These are phyloP conservation scores for Eucriotettix oculatus DNA, from an alignment of 2,888 invertebrate genomes.

Conservation along the genomic window DNA sequence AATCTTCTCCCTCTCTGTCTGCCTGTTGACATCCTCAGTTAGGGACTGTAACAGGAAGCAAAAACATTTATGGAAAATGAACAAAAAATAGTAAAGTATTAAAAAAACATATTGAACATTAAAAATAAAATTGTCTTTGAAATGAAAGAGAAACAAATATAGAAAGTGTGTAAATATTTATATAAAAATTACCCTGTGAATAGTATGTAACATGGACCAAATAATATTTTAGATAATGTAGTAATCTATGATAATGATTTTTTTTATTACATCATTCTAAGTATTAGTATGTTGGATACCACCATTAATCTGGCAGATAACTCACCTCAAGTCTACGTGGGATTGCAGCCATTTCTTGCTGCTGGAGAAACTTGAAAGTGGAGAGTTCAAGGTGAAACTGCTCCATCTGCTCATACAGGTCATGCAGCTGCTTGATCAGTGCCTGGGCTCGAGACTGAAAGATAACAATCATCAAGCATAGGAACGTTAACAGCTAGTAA, in stretches of 20 bases:
- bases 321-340: conserved; percentile 73
- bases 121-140: too few species aligned
- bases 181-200: too few species aligned
- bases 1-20: conserved; percentile 77
- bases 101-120: too few species aligned
- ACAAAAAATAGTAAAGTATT: too few species aligned
- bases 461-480: background rate
- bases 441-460: conserved; percentile 36
- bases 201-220: too few species aligned
- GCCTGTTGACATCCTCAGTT: conserved; percentile 81
- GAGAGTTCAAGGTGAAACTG: conserved; percentile 75
- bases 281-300: background rate
- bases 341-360: conserved; percentile 79
- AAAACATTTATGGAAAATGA: background rate
- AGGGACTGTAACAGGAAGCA: conserved; percentile 41
- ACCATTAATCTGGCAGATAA: background rate
- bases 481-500: too few species aligned
- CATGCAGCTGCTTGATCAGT: conserved; percentile 72
- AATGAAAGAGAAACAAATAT: too few species aligned
- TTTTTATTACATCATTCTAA: too few species aligned
- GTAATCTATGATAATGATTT: too few species aligned
- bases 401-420: conserved; percentile 78
- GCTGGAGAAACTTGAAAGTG: conserved; percentile 77
- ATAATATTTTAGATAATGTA: too few species aligned
- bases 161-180: too few species aligned